Percentiles rank a stretch among this genome's conserved stretches.
These are phyloP conservation scores for Chydorus sphaericus DNA, from an alignment of 2,888 invertebrate species.

Conservation along the genomic window DNA sequence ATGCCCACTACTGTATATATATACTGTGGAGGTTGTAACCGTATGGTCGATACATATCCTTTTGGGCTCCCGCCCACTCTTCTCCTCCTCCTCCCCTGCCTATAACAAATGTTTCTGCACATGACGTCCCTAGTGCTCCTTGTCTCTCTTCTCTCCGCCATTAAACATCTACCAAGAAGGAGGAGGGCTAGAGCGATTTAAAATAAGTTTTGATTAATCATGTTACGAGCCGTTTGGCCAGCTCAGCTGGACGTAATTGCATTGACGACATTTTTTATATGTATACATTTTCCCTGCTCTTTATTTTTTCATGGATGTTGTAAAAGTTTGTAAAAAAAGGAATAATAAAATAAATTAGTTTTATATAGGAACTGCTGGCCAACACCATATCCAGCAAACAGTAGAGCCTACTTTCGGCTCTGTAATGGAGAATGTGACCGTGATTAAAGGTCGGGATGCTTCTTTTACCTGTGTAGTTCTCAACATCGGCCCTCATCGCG, in stretches of 20 bases:
- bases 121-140: not conserved
- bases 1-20: no score
- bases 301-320: no score
- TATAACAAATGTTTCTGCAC: constrained; percentile 4
- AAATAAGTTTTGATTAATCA: no score
- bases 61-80: not conserved
- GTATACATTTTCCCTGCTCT: no score
- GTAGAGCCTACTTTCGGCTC: constrained; percentile 56
- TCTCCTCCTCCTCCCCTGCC: not conserved
- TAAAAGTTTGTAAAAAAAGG: no score
- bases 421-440: constrained; percentile 67
- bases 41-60: not conserved
- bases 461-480: constrained; percentile 72
- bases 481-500: constrained; percentile 44
- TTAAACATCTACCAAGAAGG: not conserved
- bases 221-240: no score
- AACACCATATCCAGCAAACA: not conserved
- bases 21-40: not conserved
- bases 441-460: constrained; percentile 66
- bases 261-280: no score
- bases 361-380: constrained; percentile 23
- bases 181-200: no score
- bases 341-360: not conserved
- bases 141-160: not conserved
- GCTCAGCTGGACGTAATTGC: no score